A percentile compares a stretch with the other conserved stretches of the same genome.
Conservation (phyloP, 2,888 invertebrate species). For the Iselma pallidipennis region DNA sequence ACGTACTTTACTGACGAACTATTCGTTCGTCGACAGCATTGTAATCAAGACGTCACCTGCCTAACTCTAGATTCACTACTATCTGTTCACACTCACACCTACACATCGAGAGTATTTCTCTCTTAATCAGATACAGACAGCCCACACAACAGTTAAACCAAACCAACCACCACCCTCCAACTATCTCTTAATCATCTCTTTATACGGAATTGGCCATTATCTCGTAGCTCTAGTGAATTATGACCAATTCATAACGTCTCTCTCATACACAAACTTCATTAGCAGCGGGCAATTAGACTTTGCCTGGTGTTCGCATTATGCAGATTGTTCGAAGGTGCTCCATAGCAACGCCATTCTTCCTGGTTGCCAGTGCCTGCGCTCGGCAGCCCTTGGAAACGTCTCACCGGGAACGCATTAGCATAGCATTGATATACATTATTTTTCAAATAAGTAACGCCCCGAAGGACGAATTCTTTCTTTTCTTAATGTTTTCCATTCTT, state of each 20-base stretch:
- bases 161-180: not conserved
- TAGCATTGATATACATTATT: constrained; percentile 35
- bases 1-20: constrained; percentile 36
- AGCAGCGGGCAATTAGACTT: constrained; percentile 43
- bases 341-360: constrained; percentile 37
- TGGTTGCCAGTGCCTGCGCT: constrained; percentile 15
- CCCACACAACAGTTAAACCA: not conserved
- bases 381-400: constrained; percentile 30
- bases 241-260: constrained; percentile 44
- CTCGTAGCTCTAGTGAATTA: constrained; percentile 37
- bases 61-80: constrained; percentile 1
- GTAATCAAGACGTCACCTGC: constrained; percentile 28
- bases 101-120: not conserved
- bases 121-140: not conserved
- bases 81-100: not conserved
- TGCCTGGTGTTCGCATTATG: constrained; percentile 39
- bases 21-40: constrained; percentile 36
- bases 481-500: not conserved
- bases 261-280: constrained; percentile 49
- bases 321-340: constrained; percentile 41
- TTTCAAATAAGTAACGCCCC: constrained; percentile 17
- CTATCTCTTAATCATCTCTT: constrained; percentile 19
- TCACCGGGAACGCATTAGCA: constrained; percentile 37
- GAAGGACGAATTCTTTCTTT: not conserved
- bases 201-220: constrained; percentile 36